Percentiles rank a stretch among this genome's conserved stretches.
phyloP scores from a whole-genome alignment of 2,888 invertebrate genomes.

The Nesidiocoris tenuis region DNA sequence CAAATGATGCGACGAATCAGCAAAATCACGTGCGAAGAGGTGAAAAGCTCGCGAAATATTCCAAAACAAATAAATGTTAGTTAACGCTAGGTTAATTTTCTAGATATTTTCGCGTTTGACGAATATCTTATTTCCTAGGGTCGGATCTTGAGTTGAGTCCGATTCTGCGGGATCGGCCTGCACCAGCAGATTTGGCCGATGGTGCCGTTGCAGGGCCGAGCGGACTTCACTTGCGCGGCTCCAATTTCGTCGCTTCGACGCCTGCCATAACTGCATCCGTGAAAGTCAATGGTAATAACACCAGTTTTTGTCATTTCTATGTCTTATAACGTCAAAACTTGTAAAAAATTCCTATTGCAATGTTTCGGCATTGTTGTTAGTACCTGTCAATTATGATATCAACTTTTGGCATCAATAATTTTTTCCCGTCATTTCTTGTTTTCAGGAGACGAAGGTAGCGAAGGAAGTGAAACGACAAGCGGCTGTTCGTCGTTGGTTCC shows the following conservation, averaged over 20 bases:
- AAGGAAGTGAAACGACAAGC: conserved; percentile 60
- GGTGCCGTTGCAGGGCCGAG: conserved; percentile 52
- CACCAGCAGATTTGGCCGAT: conserved; percentile 21
- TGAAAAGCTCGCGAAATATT: too few relatives aligned
- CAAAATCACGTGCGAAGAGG: conserved; percentile 43
- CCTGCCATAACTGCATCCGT: conserved; percentile 51
- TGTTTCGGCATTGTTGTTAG: too few relatives aligned
- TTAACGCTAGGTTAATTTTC: conserved; percentile 1
- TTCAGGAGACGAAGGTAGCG: conserved; percentile 56
- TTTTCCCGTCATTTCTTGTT: too few relatives aligned
- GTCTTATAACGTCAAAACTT: too few relatives aligned
- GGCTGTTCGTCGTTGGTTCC: conserved; percentile 61
- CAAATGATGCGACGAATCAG: conserved; percentile 20
- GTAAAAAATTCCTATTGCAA: too few relatives aligned
- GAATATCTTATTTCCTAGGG: conserved; percentile 28
- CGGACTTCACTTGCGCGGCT: conserved; percentile 48
- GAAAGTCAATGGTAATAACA: conserved; percentile 48
- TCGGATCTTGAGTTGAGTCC: conserved; percentile 41
- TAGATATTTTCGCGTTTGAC: not conserved
- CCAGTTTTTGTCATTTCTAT: not conserved
- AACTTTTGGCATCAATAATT: not conserved
- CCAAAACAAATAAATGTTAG: not conserved
- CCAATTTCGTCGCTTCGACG: conserved; percentile 54
- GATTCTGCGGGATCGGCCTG: conserved; percentile 38
- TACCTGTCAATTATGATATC: not conserved